A percentile compares a stretch with the other conserved stretches of the same genome.
These are phyloP conservation scores for Limnodromus scolopaceus DNA, from an alignment of 2,797 vertebrate genomes.

Conservation along the genomic window DNA sequence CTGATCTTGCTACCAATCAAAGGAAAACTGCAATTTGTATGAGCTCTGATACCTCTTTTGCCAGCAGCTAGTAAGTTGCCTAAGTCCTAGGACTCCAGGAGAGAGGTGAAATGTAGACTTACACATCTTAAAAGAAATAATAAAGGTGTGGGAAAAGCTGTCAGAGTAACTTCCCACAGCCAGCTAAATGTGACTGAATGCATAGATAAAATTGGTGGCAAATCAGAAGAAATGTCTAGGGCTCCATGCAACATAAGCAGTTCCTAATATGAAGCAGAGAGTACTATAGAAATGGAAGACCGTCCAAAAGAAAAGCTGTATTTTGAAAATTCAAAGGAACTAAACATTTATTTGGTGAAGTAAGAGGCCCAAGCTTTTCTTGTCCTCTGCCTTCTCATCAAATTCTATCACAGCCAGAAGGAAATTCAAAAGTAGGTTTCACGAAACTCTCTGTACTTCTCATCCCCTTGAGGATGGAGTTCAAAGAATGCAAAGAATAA, in stretches of 20 bases:
- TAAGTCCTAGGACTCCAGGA: background rate
- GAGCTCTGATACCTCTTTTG: background rate
- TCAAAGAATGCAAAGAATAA: slow-evolving; percentile 10
- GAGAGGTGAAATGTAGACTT: slow-evolving; percentile 20
- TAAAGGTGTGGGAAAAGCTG: slow-evolving; percentile 35
- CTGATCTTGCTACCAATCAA: background rate
- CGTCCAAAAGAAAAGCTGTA: background rate
- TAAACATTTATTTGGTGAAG: background rate
- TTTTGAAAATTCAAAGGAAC: background rate
- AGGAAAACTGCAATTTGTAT: background rate
- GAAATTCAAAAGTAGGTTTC: slow-evolving; percentile 20
- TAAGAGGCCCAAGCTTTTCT: background rate
- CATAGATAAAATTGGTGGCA: background rate
- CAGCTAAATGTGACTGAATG: background rate
- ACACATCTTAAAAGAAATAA: slow-evolving; percentile 27
- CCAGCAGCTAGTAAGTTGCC: background rate
- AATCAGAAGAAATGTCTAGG: background rate
- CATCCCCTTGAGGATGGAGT: background rate
- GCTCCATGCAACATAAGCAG: background rate
- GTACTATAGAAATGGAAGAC: background rate
- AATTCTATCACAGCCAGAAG: background rate
- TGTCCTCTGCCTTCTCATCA: background rate
- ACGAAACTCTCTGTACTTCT: background rate
- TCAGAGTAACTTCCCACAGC: background rate
- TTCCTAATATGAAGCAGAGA: background rate